Base-by-base conservation (phyloP, 2,113 vertebrate genomes). In the Tympanuchus pallidicinctus region DNA sequence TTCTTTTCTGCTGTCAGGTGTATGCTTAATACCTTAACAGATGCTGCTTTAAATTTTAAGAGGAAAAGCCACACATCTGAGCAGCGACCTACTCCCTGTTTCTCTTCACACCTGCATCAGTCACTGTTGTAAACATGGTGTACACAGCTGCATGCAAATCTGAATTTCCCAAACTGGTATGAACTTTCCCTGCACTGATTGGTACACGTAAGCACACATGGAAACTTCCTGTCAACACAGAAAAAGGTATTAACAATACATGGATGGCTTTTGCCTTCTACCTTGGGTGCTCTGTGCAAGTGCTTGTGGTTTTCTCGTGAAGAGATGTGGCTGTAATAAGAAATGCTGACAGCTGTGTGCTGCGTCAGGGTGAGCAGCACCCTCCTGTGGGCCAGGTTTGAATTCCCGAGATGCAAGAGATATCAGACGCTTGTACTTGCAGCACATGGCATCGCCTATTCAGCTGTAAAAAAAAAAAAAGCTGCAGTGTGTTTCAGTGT, bases 201-300 rank as follows among this genome's bases (percentile, higher is more conserved):
- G 47, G 13, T 21, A 22, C 56, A 5, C 0, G 0, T 1, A 25
- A 24, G 67, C 43, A 16, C 6, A 0, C 18, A 0, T 5, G 45
- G 40, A 22, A 32, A 19, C 10, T 59, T 59, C 45, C 64, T 80
- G 45, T 73, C 43, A 18, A 1, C 0, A 0, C 16, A 11, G 66
- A 15, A 32, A 10, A 7, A 36, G 72, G 22, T 69, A 11, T 0
- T 42, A 48, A 13, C 0, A 2, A 1, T 10, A 8, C 0, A 2
- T 34, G 54, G 47, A 19, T 47, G 28, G 30, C 38, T 67, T 32
- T n/a, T 24, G 6, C 61, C 47, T 34, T 8, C 0, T 54, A 8
- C 15, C 65, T 47, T n/a, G 0, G 1, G 50, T 52, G 54, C 59
- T 48, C 60, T 27, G 11, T 30, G 64, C 72, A 11, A 3, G 64